phyloP scores from a whole-genome alignment of 2,888 invertebrate genomes.

The Pegoplata infirma region DNA sequence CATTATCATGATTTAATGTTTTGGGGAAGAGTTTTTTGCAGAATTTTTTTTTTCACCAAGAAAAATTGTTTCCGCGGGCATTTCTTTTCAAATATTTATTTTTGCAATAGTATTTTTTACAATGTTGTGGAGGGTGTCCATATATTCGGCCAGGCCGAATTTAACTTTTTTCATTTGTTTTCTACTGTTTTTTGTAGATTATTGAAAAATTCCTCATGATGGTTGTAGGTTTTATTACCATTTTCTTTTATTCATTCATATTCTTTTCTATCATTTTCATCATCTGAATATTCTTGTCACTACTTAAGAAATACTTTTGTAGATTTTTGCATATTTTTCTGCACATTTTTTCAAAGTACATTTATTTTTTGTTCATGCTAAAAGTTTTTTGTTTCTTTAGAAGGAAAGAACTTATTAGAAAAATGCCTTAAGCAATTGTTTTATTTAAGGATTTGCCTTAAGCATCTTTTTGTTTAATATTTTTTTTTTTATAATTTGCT shows the following conservation, averaged over 20 bases:
- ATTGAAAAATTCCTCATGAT: constrained; percentile 32
- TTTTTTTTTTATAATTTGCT: neutral
- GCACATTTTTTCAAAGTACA: constrained; percentile 30
- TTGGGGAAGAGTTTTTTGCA: too few species aligned
- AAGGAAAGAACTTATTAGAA: neutral
- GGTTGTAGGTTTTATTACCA: too few species aligned
- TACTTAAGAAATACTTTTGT: constrained; percentile 11
- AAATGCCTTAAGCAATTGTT: neutral
- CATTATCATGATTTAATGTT: too few species aligned
- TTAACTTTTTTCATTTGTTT: neutral
- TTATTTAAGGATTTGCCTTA: neutral
- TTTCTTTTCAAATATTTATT: too few species aligned
- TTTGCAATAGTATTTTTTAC: too few species aligned
- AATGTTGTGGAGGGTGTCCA: too few species aligned
- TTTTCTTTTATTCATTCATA: constrained; percentile 1
- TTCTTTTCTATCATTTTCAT: neutral
- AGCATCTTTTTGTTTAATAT: neutral
- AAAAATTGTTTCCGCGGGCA: too few species aligned
- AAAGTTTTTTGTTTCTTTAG: neutral
- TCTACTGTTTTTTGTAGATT: neutral
- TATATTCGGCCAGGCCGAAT: too few species aligned
- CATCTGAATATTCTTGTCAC: constrained; percentile 27
- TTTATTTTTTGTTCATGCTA: neutral
- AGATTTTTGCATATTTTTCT: neutral
- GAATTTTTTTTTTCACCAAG: too few species aligned